phyloP scores from a whole-genome alignment of 1,140 invertebrate genomes.

The Megalopta genalis region DNA sequence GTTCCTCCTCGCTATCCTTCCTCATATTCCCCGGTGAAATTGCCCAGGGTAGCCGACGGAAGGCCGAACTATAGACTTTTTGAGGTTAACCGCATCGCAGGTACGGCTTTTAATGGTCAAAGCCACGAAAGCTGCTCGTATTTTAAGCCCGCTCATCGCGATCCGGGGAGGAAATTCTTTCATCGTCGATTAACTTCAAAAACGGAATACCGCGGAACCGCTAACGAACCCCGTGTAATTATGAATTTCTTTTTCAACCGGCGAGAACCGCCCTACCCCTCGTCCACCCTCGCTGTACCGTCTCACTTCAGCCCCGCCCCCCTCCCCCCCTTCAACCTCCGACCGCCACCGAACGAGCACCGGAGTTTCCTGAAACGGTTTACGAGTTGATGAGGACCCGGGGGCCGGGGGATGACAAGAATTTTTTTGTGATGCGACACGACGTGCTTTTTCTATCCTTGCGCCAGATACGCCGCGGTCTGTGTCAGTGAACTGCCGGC shows the following conservation, averaged over 20 bases:
- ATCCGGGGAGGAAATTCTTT: conserved; percentile 54
- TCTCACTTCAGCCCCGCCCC: no score
- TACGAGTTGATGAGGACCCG: not conserved
- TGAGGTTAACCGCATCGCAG: conserved; percentile 64
- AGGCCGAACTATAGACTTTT: conserved; percentile 63
- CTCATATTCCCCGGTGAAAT: conserved; percentile 55
- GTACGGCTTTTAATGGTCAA: conserved; percentile 63
- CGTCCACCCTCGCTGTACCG: not conserved
- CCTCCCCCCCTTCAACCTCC: not conserved
- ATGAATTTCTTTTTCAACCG: conserved; percentile 32
- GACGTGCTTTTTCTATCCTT: not conserved
- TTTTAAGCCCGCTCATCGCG: conserved; percentile 59
- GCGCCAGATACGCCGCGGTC: not conserved
- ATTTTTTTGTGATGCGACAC: not conserved
- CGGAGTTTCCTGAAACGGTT: conserved; percentile 6
- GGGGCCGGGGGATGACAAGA: not conserved
- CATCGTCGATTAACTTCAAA: conserved; percentile 63
- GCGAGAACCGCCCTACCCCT: not conserved
- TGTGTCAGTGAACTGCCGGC: no score
- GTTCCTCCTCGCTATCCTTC: conserved; percentile 57
- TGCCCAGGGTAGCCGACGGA: conserved; percentile 58
- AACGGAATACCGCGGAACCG: conserved; percentile 39
- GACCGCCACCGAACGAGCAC: not conserved
- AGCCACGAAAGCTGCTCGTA: conserved; percentile 63
- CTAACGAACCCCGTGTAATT: conserved; percentile 52